Base-by-base conservation (phyloP, 1,140 invertebrate genomes). In the Oryzaephilus surinamensis region DNA sequence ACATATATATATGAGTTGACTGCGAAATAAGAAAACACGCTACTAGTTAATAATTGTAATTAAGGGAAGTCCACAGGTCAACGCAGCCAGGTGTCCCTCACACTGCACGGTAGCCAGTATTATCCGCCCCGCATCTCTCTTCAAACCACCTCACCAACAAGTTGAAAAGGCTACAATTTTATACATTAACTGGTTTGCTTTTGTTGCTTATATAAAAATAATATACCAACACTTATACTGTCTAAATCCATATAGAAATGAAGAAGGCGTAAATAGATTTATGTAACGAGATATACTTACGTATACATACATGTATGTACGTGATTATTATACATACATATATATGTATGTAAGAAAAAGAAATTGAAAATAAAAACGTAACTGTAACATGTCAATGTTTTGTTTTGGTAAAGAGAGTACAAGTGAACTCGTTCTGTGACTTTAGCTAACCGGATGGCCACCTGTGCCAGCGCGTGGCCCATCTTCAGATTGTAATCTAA, bases 41-140 rank as follows among this genome's bases (percentile, higher is more conserved):
- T 51, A 51, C 48, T 51, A 45, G 45, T 48, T 51, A 47, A 51
- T 51, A 51, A 51, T 51, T 51, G 45, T 51, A 51, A 51, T 51
- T 51, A 48, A 51, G 48, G 44, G 48, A 51, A 51, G 45, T 51
- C 48, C 41, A 48, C 33, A 47, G 45, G 41, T 50, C 48, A 48
- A 46, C 41, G 45, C 23, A 32, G 41, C 48, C 48, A 51, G 48
- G 48, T 51, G 48, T 51, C 38, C 29, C 41, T 46, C 42, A 41
- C 41, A 34, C 45, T 46, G 43, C 42, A 51, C 48, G 30, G 48
- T 51, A 51, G 48, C 48, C 40, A 18, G 13, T 42, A 14, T 24
- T 42, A 32, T 42, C 32, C 39, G 16, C 24, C 16, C 39, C 29
- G 16, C 15, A 18, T 32, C 32, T 41, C 27, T 31, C 27, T 11